These are phyloP conservation scores for Tragelaphus scriptus DNA, from an alignment of 2,113 vertebrate species.

Conservation along the genomic window DNA sequence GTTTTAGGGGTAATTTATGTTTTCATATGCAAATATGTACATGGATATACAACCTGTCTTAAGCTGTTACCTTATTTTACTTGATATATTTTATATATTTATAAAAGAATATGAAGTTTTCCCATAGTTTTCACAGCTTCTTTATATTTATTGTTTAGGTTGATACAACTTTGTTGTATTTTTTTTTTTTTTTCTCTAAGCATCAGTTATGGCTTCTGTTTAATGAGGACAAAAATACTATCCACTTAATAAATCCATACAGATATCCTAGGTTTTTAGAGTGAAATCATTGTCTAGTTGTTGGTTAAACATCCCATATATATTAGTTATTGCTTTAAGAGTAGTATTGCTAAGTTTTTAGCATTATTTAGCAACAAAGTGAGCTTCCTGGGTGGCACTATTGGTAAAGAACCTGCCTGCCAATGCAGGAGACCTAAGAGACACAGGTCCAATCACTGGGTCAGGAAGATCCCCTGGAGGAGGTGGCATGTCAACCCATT, in stretches of 20 bases:
- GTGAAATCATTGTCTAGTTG: neutral
- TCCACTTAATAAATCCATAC: neutral
- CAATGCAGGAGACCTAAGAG: neutral
- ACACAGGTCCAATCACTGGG: neutral
- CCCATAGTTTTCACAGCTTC: neutral
- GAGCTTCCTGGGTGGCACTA: neutral
- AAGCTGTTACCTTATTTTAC: neutral
- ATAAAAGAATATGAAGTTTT: neutral
- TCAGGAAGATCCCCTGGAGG: neutral
- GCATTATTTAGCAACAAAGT: neutral
- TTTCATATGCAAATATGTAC: neutral
- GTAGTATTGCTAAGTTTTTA: too few species aligned
- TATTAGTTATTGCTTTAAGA: neutral
- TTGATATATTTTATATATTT: neutral
- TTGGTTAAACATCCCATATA: neutral
- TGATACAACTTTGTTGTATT: neutral
- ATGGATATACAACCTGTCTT: neutral
- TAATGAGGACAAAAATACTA: neutral
- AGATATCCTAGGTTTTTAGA: neutral
- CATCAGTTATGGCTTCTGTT: neutral
- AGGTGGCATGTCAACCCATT: neutral
- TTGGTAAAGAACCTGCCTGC: neutral
- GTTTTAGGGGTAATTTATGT: neutral
- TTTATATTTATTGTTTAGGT: neutral
- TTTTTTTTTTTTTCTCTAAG: neutral